These are phyloP conservation scores for Brachylomia viminalis DNA, from an alignment of 2,888 invertebrate species.

Conservation along the genomic window DNA sequence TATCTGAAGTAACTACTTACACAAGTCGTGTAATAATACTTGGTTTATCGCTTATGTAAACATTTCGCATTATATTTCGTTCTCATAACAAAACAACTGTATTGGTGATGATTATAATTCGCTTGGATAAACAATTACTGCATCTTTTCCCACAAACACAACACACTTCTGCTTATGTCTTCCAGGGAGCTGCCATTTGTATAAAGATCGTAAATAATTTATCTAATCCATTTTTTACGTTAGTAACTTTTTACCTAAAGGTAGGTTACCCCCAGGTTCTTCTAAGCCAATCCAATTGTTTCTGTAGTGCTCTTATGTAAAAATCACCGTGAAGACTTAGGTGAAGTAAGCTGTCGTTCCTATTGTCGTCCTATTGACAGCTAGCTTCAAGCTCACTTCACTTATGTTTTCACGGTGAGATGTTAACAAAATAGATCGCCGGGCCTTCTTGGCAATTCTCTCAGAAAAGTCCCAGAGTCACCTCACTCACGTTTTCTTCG, in stretches of 20 bases:
- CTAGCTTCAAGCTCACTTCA: too few relatives aligned
- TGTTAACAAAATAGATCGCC: too few relatives aligned
- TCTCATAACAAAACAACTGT: neutral
- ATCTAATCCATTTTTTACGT: too few relatives aligned
- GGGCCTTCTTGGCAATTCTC: neutral
- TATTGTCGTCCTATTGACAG: too few relatives aligned
- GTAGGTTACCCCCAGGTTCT: constrained; percentile 10
- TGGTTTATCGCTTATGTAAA: constrained; percentile 2
- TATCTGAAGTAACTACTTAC: constrained; percentile 20
- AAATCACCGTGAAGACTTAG: too few relatives aligned
- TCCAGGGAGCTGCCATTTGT: neutral
- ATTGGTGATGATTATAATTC: neutral
- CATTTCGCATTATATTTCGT: constrained; percentile 5
- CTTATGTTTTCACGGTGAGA: too few relatives aligned
- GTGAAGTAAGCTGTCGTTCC: too few relatives aligned
- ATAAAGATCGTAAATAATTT: neutral
- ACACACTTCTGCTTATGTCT: neutral
- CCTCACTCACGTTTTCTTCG: too few relatives aligned
- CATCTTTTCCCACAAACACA: neutral
- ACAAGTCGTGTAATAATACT: neutral
- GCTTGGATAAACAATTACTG: neutral
- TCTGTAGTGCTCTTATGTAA: neutral
- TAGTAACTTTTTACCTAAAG: neutral
- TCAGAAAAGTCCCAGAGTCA: neutral
- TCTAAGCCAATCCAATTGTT: neutral